Evolutionary conservation across 2,888 invertebrate genomes (phyloP).

Genomic region (Dasypolia templi): DNA sequence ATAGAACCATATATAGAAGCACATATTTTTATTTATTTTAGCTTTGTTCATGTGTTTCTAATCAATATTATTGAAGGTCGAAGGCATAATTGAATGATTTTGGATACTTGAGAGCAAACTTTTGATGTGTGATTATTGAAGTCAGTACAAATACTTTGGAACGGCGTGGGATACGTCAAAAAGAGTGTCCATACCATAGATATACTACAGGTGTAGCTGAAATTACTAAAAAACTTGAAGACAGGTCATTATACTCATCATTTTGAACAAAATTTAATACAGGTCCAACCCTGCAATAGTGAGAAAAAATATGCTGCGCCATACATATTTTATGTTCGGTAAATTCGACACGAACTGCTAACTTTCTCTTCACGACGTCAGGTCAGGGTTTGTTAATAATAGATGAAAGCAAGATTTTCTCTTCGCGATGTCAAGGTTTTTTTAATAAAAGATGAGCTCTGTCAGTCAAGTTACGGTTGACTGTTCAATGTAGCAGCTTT

Average conservation of each 20-base stretch:
- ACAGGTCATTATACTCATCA: not conserved
- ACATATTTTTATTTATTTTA: conserved; percentile 2
- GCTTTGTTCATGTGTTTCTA: not conserved
- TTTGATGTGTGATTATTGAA: not conserved
- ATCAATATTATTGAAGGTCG: not conserved
- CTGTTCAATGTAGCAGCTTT: not conserved
- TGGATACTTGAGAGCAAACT: not conserved
- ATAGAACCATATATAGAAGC: too few species aligned
- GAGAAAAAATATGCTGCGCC: too few species aligned
- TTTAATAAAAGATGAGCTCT: too few species aligned
- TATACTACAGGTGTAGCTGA: not conserved
- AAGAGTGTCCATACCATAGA: not conserved
- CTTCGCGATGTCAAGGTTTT: too few species aligned
- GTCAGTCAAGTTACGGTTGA: not conserved
- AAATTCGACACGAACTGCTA: too few species aligned
- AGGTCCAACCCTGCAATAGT: too few species aligned
- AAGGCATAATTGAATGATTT: not conserved
- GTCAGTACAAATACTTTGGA: not conserved
- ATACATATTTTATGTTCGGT: too few species aligned
- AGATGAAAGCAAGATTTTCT: too few species aligned
- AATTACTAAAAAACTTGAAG: not conserved
- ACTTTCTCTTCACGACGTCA: too few species aligned
- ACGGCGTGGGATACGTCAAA: too few species aligned
- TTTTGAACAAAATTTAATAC: not conserved
- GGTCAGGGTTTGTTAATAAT: too few species aligned